These are phyloP conservation scores for Salvelinus sp. DNA, from an alignment of 2,113 vertebrate genomes.

Conservation along the genomic window DNA sequence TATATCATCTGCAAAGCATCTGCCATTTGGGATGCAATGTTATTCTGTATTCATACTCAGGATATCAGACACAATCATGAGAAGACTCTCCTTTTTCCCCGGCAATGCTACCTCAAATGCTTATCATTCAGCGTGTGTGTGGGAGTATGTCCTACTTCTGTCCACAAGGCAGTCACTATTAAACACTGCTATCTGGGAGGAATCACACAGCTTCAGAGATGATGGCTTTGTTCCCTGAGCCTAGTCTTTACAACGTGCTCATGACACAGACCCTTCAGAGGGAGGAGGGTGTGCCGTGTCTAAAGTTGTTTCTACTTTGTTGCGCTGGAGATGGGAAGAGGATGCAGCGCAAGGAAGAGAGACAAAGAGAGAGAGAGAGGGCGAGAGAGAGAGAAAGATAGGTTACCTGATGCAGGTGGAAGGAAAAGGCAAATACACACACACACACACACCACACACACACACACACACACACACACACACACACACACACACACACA, in stretches of 20 bases:
- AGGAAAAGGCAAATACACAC: slow-evolving; percentile 1
- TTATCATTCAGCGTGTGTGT: neutral
- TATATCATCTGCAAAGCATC: too few relatives aligned
- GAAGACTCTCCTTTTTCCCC: neutral
- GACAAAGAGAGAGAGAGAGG: neutral
- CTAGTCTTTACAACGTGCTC: neutral
- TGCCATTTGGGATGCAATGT: too few relatives aligned
- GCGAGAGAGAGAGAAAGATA: too few relatives aligned
- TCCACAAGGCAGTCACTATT: neutral
- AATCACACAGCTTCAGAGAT: slow-evolving; percentile 2
- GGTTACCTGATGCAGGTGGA: neutral
- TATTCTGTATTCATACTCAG: neutral
- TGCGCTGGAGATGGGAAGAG: neutral
- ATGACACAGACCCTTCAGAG: neutral
- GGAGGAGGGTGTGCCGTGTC: neutral
- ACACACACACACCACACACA: neutral
- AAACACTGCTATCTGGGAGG: neutral
- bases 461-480: neutral
- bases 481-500: neutral
- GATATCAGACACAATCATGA: neutral
- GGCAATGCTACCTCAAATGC: neutral
- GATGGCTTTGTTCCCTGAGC: slow-evolving; percentile 5
- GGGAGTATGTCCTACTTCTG: neutral
- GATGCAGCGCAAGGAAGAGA: neutral
- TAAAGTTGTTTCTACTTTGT: neutral